Base-by-base conservation (phyloP, 2,113 vertebrate genomes). In the Panthera uncia region DNA sequence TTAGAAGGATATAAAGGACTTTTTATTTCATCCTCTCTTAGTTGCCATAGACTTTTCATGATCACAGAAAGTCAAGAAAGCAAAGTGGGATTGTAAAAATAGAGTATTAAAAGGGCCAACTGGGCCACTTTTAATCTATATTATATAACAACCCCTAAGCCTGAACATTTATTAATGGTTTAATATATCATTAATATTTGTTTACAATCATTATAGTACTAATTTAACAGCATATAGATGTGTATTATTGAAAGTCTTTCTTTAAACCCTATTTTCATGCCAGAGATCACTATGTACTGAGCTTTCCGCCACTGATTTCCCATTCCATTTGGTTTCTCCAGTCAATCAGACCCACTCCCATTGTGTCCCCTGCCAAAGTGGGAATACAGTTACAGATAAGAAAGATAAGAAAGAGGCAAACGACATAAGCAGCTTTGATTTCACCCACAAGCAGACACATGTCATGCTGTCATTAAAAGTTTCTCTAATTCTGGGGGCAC, bases 1-100 rank as follows among this genome's bases (percentile, higher is more conserved):
- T 98, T 89, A 95, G 79, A 57, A 92, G 21, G 66, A 87, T 80
- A 90, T 84, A 92, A 87, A 94, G 45, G 38, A 69, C 13, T 92
- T 96, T 89, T 91, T 57, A 92, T 92, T 92, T 61, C 55, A 86
- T 63, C 31, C 4, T 93, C 19, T 15, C 63, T 91, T 78, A n/a
- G 78, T 55, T 82, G 15, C 33, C 55, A n/a, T 52, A 94, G 80
- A 63, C 5, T 1, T 79, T 95, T 87, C n/a, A 7, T 92, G n/a
- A 96, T 81, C 50, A 76, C 11, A 95, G 50, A 69, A 96, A 95
- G 25, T 80, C 18, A 38, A 92, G 27, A 95, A 97, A 84, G 11
- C 33, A 76, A 76, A 92, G 13, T 27, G 18, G 27, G 27, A 36
- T 15, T 25, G 1, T 89, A 85, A 94, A 96, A 80, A n/a, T 52